Conservation (phyloP, 2,113 vertebrate species). For the Microtus ochrogaster region DNA sequence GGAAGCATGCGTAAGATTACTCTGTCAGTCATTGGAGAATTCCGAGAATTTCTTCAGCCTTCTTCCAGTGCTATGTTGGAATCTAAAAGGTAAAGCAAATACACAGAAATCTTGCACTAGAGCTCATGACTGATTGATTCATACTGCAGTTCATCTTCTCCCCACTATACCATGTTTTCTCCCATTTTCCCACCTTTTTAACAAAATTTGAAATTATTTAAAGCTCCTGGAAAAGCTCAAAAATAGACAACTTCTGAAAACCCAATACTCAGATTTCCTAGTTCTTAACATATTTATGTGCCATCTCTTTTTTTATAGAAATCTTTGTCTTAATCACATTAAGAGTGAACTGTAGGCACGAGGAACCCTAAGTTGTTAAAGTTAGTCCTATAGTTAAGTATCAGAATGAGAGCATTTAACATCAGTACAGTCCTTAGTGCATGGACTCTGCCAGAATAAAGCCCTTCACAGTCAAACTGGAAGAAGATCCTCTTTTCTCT, state of each 20-base stretch:
- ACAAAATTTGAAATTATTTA: slow-evolving; percentile 51
- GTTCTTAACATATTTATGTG: neutral
- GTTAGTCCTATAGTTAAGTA: neutral
- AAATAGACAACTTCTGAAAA: neutral
- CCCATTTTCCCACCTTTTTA: slow-evolving; percentile 23
- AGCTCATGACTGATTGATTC: slow-evolving; percentile 36
- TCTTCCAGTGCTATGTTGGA: slow-evolving; percentile 66
- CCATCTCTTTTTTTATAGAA: neutral
- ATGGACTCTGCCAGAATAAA: neutral
- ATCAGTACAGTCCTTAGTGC: neutral
- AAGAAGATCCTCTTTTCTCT: neutral
- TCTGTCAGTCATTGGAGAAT: slow-evolving; percentile 89
- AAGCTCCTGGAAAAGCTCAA: neutral
- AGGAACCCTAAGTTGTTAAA: neutral
- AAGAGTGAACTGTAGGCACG: neutral
- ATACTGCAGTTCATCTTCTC: neutral
- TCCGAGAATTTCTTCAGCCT: slow-evolving; percentile 78
- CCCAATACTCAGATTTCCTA: neutral
- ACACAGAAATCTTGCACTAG: neutral
- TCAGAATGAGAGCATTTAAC: neutral
- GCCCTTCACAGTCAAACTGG: neutral
- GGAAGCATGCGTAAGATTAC: slow-evolving; percentile 91
- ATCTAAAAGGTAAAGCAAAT: slow-evolving; percentile 86
- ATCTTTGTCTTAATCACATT: slow-evolving; percentile 5
- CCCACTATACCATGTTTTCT: neutral